Conservation (phyloP, 2,888 invertebrate species). For the Drosophila mulleri region DNA sequence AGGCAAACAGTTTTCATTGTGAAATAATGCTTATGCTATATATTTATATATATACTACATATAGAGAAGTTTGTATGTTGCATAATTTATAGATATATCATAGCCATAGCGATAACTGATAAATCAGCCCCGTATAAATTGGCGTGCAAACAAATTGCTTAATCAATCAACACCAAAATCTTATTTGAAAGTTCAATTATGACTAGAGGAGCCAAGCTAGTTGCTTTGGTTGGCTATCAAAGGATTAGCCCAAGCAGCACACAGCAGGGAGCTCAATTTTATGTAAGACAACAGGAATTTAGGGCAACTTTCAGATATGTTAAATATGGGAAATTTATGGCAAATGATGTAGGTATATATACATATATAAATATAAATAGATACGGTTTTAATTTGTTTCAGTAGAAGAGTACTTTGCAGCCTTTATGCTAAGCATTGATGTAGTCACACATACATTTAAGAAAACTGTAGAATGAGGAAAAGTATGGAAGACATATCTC, state of each 20-base stretch:
- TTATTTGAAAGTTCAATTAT: constrained; percentile 1
- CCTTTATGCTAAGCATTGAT: background rate
- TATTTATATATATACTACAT: background rate
- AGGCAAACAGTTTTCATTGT: constrained; percentile 24
- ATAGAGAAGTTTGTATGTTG: constrained; percentile 1
- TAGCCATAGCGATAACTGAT: constrained; percentile 14
- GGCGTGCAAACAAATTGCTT: constrained; percentile 19
- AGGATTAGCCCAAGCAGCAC: background rate
- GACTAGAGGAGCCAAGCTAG: background rate
- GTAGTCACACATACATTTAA: no score
- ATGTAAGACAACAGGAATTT: background rate
- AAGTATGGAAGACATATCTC: background rate
- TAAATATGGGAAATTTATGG: no score
- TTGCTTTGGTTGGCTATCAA: background rate
- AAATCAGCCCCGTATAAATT: constrained; percentile 13
- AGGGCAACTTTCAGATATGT: background rate
- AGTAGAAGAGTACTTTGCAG: no score
- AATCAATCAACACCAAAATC: constrained; percentile 10
- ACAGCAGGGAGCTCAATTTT: background rate
- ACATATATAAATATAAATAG: no score
- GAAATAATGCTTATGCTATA: constrained; percentile 16
- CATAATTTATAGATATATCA: constrained; percentile 12
- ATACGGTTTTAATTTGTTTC: no score
- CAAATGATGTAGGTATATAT: background rate
- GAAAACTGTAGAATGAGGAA: no score